phyloP scores from a whole-genome alignment of 2,113 vertebrate genomes.

The Melanerpes aurifrons region DNA sequence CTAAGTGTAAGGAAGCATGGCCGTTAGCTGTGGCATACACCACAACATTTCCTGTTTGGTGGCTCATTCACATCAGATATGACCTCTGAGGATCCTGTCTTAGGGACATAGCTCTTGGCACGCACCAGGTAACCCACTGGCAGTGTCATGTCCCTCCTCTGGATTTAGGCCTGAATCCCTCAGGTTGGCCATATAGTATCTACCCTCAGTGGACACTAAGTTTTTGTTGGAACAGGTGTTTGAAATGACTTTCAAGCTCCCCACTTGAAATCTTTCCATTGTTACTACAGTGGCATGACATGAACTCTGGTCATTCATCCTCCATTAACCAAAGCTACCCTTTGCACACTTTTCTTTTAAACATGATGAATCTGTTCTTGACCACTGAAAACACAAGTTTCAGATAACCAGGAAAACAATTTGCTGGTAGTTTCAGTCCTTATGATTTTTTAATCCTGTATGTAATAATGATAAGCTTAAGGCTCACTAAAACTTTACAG shows the following conservation, averaged over 20 bases:
- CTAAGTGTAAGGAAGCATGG: background rate
- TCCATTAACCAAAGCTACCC: background rate
- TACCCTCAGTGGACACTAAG: background rate
- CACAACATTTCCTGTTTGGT: background rate
- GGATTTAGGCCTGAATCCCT: background rate
- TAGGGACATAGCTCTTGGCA: background rate
- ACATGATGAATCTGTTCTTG: background rate
- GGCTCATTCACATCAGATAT: background rate
- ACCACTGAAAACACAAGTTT: background rate
- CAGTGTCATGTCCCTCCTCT: background rate
- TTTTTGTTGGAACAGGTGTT: background rate
- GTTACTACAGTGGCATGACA: too few relatives aligned
- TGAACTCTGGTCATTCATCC: background rate
- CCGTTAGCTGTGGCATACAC: fast-evolving
- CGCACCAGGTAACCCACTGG: background rate
- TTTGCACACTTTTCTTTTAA: background rate
- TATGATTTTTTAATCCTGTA: background rate
- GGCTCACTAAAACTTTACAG: background rate
- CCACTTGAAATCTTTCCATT: background rate
- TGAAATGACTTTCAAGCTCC: background rate
- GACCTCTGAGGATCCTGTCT: background rate
- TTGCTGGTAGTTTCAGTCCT: background rate
- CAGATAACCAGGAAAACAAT: background rate
- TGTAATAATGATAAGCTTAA: background rate
- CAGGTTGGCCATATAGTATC: background rate